A percentile compares a stretch with the other conserved stretches of the same genome.
phyloP scores from a whole-genome alignment of 2,113 vertebrate genomes.

The Jacana jacana region DNA sequence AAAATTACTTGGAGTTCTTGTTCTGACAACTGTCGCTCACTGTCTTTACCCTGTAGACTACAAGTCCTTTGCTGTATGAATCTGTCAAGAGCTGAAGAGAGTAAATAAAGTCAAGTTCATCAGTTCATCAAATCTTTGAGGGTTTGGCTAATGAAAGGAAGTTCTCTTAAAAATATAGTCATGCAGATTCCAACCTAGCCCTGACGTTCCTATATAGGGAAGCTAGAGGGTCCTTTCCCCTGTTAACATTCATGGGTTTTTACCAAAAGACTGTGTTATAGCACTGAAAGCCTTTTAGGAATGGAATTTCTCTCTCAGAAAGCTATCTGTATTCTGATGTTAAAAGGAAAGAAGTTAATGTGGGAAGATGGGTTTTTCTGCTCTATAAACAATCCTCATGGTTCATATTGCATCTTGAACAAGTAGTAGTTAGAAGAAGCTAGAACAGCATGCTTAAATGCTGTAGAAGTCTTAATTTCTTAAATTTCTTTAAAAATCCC shows the following conservation, averaged over 20 bases:
- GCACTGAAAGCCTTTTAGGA: not conserved
- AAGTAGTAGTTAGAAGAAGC: not conserved
- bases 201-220: not conserved
- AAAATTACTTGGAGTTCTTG: not conserved
- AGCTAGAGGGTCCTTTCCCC: not conserved
- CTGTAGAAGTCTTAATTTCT: not conserved
- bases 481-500: not conserved
- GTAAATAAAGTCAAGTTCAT: not conserved
- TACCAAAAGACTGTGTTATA: not conserved
- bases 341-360: not conserved
- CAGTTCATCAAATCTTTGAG: not conserved
- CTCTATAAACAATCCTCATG: not conserved
- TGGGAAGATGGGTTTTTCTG: not conserved
- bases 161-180: not conserved
- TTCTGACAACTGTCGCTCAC: not conserved
- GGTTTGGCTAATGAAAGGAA: not conserved
- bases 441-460: not conserved
- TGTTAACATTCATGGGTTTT: not conserved
- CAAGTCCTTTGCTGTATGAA: not conserved
- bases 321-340: not conserved
- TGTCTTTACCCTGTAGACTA: not conserved
- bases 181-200: not conserved
- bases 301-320: not conserved
- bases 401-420: not conserved
- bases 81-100: not conserved